Percentiles rank a stretch among this genome's conserved stretches.
phyloP scores from a whole-genome alignment of 2,888 invertebrate genomes.

The Cryptocephalus primarius region DNA sequence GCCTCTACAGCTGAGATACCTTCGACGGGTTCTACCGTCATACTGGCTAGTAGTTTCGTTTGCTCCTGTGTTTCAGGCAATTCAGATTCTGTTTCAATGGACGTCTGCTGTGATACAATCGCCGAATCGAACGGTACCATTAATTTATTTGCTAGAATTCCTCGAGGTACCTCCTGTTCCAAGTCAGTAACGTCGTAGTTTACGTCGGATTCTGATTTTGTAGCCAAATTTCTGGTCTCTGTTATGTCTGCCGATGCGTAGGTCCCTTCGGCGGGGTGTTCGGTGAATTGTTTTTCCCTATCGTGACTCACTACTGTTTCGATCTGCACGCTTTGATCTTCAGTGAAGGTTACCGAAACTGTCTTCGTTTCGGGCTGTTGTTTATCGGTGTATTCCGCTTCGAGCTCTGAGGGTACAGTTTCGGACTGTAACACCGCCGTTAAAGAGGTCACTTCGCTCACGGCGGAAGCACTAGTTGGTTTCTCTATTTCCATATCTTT shows the following conservation, averaged over 20 bases:
- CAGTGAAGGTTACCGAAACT: constrained; percentile 34
- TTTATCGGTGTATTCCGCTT: constrained; percentile 25
- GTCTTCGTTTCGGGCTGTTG: constrained; percentile 32
- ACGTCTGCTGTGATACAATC: constrained; percentile 29
- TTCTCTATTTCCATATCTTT: constrained; percentile 29
- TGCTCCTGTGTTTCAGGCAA: constrained; percentile 23
- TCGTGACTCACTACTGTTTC: constrained; percentile 41
- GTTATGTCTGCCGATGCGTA: constrained; percentile 19
- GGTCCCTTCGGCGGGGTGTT: constrained; percentile 14
- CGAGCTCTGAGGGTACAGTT: constrained; percentile 37
- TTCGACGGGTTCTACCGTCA: constrained; percentile 34
- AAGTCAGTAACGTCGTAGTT: constrained; percentile 14
- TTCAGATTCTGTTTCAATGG: constrained; percentile 37
- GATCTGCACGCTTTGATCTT: constrained; percentile 35
- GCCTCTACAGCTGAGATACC: constrained; percentile 35
- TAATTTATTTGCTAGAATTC: constrained; percentile 19
- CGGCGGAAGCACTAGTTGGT: constrained; percentile 29
- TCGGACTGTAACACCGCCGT: constrained; percentile 37
- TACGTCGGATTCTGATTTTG: constrained; percentile 16
- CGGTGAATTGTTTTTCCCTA: constrained; percentile 34
- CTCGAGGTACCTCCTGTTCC: constrained; percentile 6
- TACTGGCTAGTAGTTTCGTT: constrained; percentile 36
- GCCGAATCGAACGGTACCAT: constrained; percentile 29
- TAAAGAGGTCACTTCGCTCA: constrained; percentile 29
- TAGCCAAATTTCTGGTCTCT: constrained; percentile 30